Base-by-base conservation (phyloP, 2,797 vertebrate species). In the Anguilla megastoma region DNA sequence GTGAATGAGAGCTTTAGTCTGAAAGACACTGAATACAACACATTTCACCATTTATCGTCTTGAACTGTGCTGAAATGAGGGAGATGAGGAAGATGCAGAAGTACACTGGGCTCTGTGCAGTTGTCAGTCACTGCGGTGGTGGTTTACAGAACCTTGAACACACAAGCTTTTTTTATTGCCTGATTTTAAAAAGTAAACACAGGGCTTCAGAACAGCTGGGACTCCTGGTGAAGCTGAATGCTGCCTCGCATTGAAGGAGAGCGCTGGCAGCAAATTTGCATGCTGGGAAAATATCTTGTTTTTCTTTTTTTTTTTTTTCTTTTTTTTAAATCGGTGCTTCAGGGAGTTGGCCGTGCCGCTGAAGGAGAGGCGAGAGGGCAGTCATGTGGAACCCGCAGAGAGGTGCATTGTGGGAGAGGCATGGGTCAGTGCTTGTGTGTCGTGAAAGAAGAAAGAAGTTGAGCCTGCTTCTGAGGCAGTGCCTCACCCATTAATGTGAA, bases 391-490 rank as follows among this genome's bases (percentile, higher is more conserved):
- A 92, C 86, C 85, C 84, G 82, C 76, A 50, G 89, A 90, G 86
- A 86, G 88, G 86, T 88, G 87, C 88, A 86, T 92, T 91, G 90
- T 91, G 92, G 90, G 89, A 91, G 86, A 14, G 85, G 56, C 90
- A 90, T 85, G 91, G 91, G 90, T 92, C 90, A 91, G 16, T 90
- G 90, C 86, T 45, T 88, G 85, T 90, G 86, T 90, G 69, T 89
- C 86, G 66, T 18, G 86, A 89, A 88, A 45, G 16, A 82, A 71
- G 84, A 90, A 88, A 84, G 86, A 69, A 21, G 85, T 87, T 89
- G 89, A 89, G 63, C 91, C 85, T 56, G 91, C 89, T 89, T 89
- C 74, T 88, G 82, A 91, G 90, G 88, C 89, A 54, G 88, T 74
- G 89, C 90, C 90, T 50, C 91, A 89, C 92, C 91, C 89, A 79